Evolutionary conservation across 2,797 vertebrate genomes (phyloP), one percentile per base, ranked within the genome.

Genomic region (Phrynocephalus guinanensis): DNA sequence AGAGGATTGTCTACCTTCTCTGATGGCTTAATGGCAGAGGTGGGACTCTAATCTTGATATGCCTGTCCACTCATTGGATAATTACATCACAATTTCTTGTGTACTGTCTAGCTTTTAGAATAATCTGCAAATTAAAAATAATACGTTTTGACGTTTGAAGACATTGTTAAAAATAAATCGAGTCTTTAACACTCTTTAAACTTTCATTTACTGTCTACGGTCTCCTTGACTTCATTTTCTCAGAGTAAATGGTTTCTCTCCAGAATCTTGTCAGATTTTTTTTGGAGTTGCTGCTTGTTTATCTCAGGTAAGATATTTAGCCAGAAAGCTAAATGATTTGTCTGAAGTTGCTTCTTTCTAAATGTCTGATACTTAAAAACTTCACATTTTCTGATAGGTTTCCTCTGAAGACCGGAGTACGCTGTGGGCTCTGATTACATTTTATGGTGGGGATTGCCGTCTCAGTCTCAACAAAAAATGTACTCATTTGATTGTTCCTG

Each of bases 231-330:
- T 44, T 67, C 28, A 16, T 56, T 86, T 67, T 89, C 86, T 86
- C 97, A 99, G 99, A 87, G 99, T 99, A 11, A 98, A 97, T 81
- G 99, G 98, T n/a, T 99, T 99, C 95, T 99, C 99, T 85, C 99
- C 99, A 83, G 99, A 99, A 91, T 98, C 98, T 0, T 98, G 98
- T 83, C 98, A 99, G 95, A 96, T 98, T 73, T 99, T 99, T 94
- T 99, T 98, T 94, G 99, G 99, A 77, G 96, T 99, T 81, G 98
- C 98, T 63, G 98, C 97, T 79, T 99, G 99, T 96, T 97, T 99
- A 77, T 98, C 99, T 92, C 97, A 97, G 96, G 99, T 99, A 96
- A 96, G 98, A 93, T 48, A 52, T 66, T 75, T 50, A 82, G 24
- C 3, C 38, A 48, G 56, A 44, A 72, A 16, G 33, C 11, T 67